Evolutionary conservation across 2,113 vertebrate species (phyloP).

Genomic region (Columbina picui): DNA sequence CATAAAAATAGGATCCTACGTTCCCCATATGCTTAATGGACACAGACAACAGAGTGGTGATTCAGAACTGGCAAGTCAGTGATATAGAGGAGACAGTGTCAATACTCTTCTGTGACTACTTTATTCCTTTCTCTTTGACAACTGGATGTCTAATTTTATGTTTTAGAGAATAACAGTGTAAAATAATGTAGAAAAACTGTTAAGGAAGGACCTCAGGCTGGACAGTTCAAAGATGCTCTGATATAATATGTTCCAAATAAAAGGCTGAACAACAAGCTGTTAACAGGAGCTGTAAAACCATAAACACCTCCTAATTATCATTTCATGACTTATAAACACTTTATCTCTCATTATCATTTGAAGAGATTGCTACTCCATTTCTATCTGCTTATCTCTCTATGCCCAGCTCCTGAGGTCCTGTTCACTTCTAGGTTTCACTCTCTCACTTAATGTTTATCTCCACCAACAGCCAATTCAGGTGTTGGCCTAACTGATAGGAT

Average conservation of each 20-base stretch:
- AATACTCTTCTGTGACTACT: not conserved
- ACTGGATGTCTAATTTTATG: not conserved
- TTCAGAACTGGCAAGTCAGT: not conserved
- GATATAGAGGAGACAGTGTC: not conserved
- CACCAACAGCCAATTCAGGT: not conserved
- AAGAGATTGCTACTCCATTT: not conserved
- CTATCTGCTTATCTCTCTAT: not conserved
- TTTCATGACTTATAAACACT: conserved; percentile 3
- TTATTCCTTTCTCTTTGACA: not conserved
- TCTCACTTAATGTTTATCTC: not conserved
- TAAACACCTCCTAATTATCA: not conserved
- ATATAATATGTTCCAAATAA: not conserved
- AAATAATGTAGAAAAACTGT: not conserved
- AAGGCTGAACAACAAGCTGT: not conserved
- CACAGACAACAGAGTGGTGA: not conserved
- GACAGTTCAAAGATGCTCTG: not conserved
- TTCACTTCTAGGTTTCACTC: not conserved
- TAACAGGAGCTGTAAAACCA: not conserved
- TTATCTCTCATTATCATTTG: not conserved
- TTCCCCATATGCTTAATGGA: not conserved
- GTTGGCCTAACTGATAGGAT: not conserved
- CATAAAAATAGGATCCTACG: not conserved
- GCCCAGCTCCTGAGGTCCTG: not conserved
- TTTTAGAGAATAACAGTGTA: not conserved
- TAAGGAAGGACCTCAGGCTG: not conserved